Evolutionary conservation across 2,797 vertebrate species (phyloP).

Genomic region (Tadarida brasiliensis): DNA sequence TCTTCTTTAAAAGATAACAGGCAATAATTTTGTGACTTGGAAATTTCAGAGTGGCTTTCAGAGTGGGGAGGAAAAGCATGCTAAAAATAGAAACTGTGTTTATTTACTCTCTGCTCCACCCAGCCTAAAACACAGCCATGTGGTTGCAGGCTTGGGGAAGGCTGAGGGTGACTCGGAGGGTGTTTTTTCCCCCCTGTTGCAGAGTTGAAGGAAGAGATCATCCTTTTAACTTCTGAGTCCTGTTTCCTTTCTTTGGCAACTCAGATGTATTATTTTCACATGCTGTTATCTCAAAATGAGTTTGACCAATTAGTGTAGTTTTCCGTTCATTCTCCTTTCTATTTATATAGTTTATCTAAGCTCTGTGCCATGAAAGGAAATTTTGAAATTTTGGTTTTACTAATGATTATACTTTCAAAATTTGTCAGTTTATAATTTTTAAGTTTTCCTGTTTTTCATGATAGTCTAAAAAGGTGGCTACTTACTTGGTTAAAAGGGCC

Average conservation of each 20-base stretch:
- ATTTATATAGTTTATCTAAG: not conserved
- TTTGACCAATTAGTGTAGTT: not conserved
- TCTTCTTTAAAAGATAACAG: constrained; percentile 62
- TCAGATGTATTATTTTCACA: constrained; percentile 17
- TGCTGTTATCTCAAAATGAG: not conserved
- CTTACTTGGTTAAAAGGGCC: not conserved
- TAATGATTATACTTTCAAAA: not conserved
- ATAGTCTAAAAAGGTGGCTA: not conserved
- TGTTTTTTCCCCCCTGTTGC: not conserved
- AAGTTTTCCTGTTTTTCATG: not conserved
- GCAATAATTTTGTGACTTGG: constrained; percentile 72
- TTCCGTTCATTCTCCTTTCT: constrained; percentile 33
- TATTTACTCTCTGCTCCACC: constrained; percentile 74
- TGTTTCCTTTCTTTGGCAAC: constrained; percentile 61
- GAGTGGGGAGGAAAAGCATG: constrained; percentile 66
- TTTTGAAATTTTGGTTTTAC: constrained; percentile 50
- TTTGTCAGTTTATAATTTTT: not conserved
- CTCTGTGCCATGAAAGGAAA: not conserved
- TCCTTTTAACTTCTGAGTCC: constrained; percentile 41
- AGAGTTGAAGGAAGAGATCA: constrained; percentile 46
- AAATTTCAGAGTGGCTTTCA: constrained; percentile 71
- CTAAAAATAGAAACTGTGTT: constrained; percentile 74
- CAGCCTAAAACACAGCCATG: not conserved
- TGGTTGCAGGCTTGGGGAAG: constrained; percentile 34
- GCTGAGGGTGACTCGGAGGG: not conserved